Evolutionary conservation across 2,888 invertebrate genomes (phyloP).

Genomic region (Eilema griseolum): DNA sequence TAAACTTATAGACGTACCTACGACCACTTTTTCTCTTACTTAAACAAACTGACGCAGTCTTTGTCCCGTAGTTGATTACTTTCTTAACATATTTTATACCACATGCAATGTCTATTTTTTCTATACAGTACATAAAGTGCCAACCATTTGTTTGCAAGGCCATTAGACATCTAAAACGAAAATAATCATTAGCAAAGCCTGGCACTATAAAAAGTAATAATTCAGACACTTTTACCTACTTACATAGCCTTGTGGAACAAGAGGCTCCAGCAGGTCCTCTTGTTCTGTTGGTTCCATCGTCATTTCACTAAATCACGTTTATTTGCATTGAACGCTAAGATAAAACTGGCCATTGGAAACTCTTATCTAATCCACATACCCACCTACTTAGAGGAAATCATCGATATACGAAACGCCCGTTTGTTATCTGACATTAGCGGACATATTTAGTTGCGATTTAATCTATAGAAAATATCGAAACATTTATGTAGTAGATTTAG

Average conservation of each 20-base stretch:
- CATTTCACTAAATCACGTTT: conserved; percentile 25
- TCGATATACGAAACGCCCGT: neutral
- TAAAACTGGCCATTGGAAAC: conserved; percentile 24
- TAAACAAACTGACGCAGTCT: neutral
- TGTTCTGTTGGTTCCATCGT: conserved; percentile 42
- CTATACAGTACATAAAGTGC: neutral
- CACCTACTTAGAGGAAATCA: neutral
- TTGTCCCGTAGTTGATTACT: neutral
- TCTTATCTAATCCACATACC: conserved; percentile 19
- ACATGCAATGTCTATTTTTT: neutral
- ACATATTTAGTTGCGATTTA: neutral
- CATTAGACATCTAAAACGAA: neutral
- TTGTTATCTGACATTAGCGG: neutral
- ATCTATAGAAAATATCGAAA: conserved; percentile 9
- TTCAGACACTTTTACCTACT: conserved; percentile 64
- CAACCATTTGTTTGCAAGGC: neutral
- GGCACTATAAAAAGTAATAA: neutral
- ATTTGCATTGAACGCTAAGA: conserved; percentile 31
- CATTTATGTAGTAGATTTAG: conserved; percentile 8
- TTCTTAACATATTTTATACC: neutral
- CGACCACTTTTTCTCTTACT: neutral
- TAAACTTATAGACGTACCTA: neutral
- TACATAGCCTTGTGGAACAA: conserved; percentile 36
- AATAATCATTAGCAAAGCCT: neutral
- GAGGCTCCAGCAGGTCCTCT: conserved; percentile 45